phyloP scores from a whole-genome alignment of 1,140 invertebrate genomes.

The Oscheius sp. region DNA sequence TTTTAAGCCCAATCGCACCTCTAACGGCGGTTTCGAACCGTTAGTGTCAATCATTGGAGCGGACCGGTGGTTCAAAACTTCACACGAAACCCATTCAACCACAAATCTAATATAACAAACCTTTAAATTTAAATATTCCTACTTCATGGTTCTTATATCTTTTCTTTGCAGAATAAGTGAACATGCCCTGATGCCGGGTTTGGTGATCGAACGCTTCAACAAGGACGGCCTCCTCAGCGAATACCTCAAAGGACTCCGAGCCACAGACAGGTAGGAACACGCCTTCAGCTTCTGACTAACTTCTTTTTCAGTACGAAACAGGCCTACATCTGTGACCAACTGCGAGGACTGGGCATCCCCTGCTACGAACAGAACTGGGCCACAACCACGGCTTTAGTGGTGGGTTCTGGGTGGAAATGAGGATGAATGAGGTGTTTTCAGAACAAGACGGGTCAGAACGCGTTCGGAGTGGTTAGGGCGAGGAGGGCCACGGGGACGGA shows the following conservation, averaged over 20 bases:
- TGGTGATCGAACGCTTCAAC: constrained; percentile 21
- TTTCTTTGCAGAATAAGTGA: constrained; percentile 30
- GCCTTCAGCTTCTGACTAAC: background rate
- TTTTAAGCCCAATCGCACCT: too few species aligned
- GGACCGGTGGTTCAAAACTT: too few species aligned
- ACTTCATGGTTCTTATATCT: too few species aligned
- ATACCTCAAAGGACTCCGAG: background rate
- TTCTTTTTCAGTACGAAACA: background rate
- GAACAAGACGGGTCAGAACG: constrained; percentile 16
- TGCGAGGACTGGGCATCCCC: background rate
- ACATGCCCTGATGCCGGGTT: constrained; percentile 25
- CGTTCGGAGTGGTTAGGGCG: constrained; percentile 16
- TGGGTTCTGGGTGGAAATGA: background rate
- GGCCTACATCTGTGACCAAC: background rate
- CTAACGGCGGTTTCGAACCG: too few species aligned
- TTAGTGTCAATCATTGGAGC: too few species aligned
- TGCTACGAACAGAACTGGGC: constrained; percentile 25
- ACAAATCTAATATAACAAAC: too few species aligned
- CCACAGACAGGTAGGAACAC: background rate
- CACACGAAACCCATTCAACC: too few species aligned
- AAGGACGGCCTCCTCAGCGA: constrained; percentile 19
- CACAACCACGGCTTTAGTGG: background rate
- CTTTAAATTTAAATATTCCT: too few species aligned
- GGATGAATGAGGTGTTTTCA: background rate
- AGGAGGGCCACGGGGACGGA: constrained; percentile 12